A percentile compares a stretch with the other conserved stretches of the same genome.
Evolutionary conservation across 2,797 vertebrate genomes (phyloP).

Genomic region (Cynodonichthys magdalenae): DNA sequence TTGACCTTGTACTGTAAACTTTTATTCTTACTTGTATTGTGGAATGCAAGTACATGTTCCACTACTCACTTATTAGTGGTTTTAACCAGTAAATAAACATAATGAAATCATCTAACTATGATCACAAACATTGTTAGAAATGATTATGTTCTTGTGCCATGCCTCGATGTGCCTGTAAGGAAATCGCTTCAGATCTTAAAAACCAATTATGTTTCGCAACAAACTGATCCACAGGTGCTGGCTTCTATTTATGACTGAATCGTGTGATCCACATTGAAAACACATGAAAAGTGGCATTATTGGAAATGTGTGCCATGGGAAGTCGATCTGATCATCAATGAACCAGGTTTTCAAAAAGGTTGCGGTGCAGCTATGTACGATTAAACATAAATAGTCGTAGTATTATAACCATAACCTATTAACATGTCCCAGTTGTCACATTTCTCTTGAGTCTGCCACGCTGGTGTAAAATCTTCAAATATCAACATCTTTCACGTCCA

Average conservation of each 20-base stretch:
- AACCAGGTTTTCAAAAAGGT: slow-evolving; percentile 11
- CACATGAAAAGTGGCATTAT: slow-evolving; percentile 19
- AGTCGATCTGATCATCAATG: slow-evolving; percentile 13
- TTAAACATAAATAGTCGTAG: slow-evolving; percentile 12
- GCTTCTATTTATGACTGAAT: slow-evolving; percentile 20
- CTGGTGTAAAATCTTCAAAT: slow-evolving; percentile 1
- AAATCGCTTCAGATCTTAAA: slow-evolving; percentile 23
- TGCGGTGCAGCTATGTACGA: slow-evolving; percentile 30
- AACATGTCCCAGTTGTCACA: slow-evolving; percentile 35
- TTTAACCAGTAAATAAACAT: slow-evolving; percentile 35
- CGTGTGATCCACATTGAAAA: slow-evolving; percentile 17
- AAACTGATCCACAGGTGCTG: slow-evolving; percentile 41
- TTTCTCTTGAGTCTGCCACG: slow-evolving; percentile 20
- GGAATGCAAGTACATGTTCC: slow-evolving; percentile 45
- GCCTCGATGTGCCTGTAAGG: slow-evolving; percentile 37
- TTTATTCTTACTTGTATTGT: slow-evolving; percentile 28
- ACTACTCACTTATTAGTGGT: slow-evolving; percentile 49
- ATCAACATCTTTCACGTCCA: slow-evolving; percentile 13
- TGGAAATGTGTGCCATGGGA: slow-evolving; percentile 37
- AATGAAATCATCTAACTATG: slow-evolving; percentile 29
- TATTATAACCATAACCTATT: slow-evolving; percentile 13
- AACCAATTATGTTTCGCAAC: slow-evolving; percentile 22
- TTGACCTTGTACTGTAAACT: slow-evolving; percentile 34
- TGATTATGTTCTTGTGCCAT: slow-evolving; percentile 23
- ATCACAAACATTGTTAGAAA: slow-evolving; percentile 20